Evolutionary conservation across 2,888 invertebrate genomes (phyloP).

Genomic region (Criorhina ranunculi): DNA sequence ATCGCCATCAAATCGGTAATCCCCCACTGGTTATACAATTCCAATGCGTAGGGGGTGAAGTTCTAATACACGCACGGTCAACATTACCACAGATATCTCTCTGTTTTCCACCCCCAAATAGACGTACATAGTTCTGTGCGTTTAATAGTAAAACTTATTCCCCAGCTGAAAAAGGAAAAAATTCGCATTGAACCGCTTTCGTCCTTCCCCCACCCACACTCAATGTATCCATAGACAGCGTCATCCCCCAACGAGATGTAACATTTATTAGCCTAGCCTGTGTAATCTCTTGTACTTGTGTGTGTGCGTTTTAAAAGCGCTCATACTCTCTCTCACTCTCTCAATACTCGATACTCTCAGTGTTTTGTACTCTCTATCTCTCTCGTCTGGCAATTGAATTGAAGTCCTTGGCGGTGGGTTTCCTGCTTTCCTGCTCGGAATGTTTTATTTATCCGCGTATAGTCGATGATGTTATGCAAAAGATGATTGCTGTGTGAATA

Average conservation of each 20-base stretch:
- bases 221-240: constrained; percentile 25
- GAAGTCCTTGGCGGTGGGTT: constrained; percentile 64
- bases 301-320: constrained; percentile 29
- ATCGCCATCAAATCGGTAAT: not conserved
- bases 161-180: constrained; percentile 2
- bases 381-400: constrained; percentile 13
- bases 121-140: constrained; percentile 38
- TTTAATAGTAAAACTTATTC: constrained; percentile 59
- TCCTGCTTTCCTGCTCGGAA: constrained; percentile 54
- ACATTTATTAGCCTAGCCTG: constrained; percentile 61
- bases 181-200: constrained; percentile 33
- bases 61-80: constrained; percentile 50
- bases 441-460: constrained; percentile 61
- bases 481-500: constrained; percentile 51
- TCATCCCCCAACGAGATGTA: constrained; percentile 52
- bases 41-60: constrained; percentile 37
- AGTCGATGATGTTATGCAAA: constrained; percentile 66
- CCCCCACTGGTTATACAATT: constrained; percentile 60
- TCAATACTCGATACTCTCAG: constrained; percentile 7
- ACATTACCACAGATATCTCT: constrained; percentile 21
- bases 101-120: constrained; percentile 8
- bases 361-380: constrained; percentile 7
- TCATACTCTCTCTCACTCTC: constrained; percentile 35
- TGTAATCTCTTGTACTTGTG: constrained; percentile 43
- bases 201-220: not conserved